Evolutionary conservation across 2,888 invertebrate genomes (phyloP).

Genomic region (Miltochrista miniata): DNA sequence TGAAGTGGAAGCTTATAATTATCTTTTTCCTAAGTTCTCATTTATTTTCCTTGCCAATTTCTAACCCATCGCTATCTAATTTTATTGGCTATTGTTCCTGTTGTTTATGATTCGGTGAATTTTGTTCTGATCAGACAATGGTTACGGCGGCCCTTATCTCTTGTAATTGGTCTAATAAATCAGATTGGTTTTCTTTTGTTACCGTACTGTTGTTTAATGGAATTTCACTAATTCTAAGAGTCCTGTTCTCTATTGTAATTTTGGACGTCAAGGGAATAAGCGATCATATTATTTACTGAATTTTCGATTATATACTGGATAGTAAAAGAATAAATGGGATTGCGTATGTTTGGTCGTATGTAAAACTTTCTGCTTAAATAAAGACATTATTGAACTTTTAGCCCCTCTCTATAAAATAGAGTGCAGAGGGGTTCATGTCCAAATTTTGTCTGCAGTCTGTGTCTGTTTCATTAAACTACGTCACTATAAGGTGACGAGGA

Average conservation of each 20-base stretch:
- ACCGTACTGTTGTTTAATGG: constrained; percentile 28
- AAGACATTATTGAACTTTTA: no score
- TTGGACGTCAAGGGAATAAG: neutral
- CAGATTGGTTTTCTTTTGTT: constrained; percentile 65
- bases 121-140: constrained; percentile 75
- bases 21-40: constrained; percentile 54
- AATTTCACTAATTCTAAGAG: constrained; percentile 11
- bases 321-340: no score
- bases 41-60: constrained; percentile 64
- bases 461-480: no score
- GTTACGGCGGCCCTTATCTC: constrained; percentile 60
- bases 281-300: neutral
- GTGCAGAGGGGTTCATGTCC: no score
- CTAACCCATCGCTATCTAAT: constrained; percentile 67
- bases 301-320: neutral
- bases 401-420: no score
- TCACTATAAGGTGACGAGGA: no score
- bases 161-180: constrained; percentile 73
- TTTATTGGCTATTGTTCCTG: constrained; percentile 78
- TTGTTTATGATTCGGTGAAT: constrained; percentile 76
- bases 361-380: no score
- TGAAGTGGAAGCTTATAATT: constrained; percentile 4
- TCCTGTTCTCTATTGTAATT: no score
- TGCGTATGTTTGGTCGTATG: no score
- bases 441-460: no score